Conservation (phyloP, 2,113 vertebrate species). For the Pontoporia blainvillei region DNA sequence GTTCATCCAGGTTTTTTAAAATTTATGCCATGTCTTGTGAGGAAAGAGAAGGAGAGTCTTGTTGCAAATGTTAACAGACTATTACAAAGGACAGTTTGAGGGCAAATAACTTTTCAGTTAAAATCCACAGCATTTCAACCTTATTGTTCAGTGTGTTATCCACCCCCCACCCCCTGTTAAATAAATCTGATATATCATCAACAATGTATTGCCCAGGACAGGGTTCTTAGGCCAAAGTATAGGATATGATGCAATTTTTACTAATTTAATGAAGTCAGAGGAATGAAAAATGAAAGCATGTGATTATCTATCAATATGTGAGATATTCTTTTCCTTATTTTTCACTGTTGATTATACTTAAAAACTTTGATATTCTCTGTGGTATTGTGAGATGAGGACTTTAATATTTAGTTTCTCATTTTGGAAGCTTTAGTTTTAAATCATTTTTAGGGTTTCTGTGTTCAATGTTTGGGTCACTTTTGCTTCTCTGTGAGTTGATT, state of each 20-base stretch:
- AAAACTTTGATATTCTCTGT: neutral
- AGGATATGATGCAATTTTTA: neutral
- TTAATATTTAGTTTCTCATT: neutral
- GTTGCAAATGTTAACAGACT: neutral
- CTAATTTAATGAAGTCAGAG: neutral
- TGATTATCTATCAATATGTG: neutral
- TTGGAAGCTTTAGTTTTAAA: neutral
- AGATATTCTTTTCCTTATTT: neutral
- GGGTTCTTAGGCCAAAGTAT: neutral
- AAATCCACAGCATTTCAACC: neutral
- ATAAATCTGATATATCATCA: neutral
- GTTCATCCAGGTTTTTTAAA: neutral
- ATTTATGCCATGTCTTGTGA: neutral
- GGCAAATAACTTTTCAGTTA: neutral
- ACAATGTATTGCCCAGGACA: neutral
- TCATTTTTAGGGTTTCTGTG: neutral
- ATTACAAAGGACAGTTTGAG: neutral
- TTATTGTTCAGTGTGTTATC: neutral
- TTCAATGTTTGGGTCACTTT: neutral
- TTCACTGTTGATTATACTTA: neutral
- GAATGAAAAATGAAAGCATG: neutral
- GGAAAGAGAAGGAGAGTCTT: neutral
- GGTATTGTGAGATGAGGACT: neutral
- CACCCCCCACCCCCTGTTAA: neutral
- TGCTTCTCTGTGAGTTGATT: constrained; percentile 5